Evolutionary conservation across 2,797 vertebrate species (phyloP).

Genomic region (Diplodus sargus): DNA sequence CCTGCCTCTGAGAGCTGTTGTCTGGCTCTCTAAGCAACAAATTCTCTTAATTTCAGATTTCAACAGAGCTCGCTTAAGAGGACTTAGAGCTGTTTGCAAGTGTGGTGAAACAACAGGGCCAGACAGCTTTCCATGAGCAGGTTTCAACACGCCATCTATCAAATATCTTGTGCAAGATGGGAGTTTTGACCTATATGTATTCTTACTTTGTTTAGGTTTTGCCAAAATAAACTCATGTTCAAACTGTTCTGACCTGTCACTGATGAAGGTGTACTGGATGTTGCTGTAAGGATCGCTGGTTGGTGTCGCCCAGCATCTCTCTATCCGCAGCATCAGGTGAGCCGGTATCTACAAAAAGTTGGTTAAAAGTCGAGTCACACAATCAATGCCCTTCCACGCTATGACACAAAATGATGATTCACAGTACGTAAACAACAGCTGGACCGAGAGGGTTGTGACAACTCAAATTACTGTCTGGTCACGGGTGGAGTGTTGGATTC

Average conservation of each 20-base stretch:
- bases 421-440: constrained; percentile 75
- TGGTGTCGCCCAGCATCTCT: constrained; percentile 87
- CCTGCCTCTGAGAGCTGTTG: constrained; percentile 67
- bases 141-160: constrained; percentile 11
- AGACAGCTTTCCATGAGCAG: neutral
- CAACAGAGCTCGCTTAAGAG: constrained; percentile 65
- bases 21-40: constrained; percentile 74
- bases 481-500: constrained; percentile 57
- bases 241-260: constrained; percentile 76
- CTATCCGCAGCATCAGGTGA: constrained; percentile 82
- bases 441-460: constrained; percentile 36
- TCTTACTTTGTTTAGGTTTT: neutral
- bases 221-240: neutral
- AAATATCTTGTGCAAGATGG: neutral
- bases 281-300: constrained; percentile 84
- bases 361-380: neutral
- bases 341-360: constrained; percentile 77
- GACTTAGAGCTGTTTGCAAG: constrained; percentile 44
- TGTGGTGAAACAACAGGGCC: constrained; percentile 48
- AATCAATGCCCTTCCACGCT: constrained; percentile 3
- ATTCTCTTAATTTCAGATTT: constrained; percentile 79
- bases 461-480: constrained; percentile 51
- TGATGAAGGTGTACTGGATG: constrained; percentile 86
- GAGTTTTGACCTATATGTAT: neutral
- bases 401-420: constrained; percentile 55